Percentiles rank a stretch among this genome's conserved stretches.
Conservation (phyloP, 2,888 invertebrate species). For the Stenodera caucasica region DNA sequence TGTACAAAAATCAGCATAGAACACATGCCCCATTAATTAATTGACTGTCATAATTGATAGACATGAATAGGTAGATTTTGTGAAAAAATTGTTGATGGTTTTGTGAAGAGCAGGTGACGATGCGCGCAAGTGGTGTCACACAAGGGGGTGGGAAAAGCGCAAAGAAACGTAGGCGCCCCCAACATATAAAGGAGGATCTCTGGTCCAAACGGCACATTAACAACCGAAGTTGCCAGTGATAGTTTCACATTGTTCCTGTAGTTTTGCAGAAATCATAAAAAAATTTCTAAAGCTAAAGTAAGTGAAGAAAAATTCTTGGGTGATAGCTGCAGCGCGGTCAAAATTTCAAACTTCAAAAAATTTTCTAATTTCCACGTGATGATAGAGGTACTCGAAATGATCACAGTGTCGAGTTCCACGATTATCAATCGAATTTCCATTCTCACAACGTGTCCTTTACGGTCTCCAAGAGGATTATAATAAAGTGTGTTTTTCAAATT, state of each 20-base stretch:
- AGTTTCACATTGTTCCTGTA: slow-evolving; percentile 17
- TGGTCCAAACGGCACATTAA: slow-evolving; percentile 29
- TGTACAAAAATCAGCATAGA: slow-evolving; percentile 5
- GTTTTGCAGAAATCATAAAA: slow-evolving; percentile 15
- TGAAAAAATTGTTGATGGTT: slow-evolving; percentile 17
- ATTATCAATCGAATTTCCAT: no score
- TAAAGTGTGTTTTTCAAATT: background rate
- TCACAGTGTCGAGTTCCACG: slow-evolving; percentile 20
- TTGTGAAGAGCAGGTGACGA: slow-evolving; percentile 25
- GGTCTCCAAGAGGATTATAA: background rate
- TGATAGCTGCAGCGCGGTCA: background rate
- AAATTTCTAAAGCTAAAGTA: slow-evolving; percentile 9
- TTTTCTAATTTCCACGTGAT: background rate
- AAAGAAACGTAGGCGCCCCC: slow-evolving; percentile 31
- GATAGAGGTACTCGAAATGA: slow-evolving; percentile 16
- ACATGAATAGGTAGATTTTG: slow-evolving; percentile 12
- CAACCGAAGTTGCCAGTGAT: slow-evolving; percentile 30
- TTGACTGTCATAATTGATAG: slow-evolving; percentile 18
- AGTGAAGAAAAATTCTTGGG: slow-evolving; percentile 1
- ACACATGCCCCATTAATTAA: slow-evolving; percentile 20
- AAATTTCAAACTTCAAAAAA: background rate
- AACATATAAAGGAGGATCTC: slow-evolving; percentile 33
- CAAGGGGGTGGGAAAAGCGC: slow-evolving; percentile 27
- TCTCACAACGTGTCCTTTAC: background rate
- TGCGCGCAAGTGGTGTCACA: slow-evolving; percentile 26